Percentiles rank a stretch among this genome's conserved stretches.
phyloP scores from a whole-genome alignment of 1,140 invertebrate genomes.

The Phenacoccus solenopsis region DNA sequence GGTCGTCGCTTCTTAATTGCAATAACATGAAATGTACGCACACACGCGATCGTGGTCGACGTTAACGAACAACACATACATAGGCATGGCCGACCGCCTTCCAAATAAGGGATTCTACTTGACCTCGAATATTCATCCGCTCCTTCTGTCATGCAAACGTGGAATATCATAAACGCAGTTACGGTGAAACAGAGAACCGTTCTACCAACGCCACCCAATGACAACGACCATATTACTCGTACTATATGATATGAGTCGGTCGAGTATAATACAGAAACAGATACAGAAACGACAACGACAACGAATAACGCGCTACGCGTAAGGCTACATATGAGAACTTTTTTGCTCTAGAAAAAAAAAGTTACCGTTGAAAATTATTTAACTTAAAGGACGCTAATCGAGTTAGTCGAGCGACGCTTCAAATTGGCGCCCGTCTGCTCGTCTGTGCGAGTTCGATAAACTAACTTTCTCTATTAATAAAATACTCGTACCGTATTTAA shows the following conservation, averaged over 20 bases:
- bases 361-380: background rate
- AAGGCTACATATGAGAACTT: background rate
- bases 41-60: background rate
- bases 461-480: too few species aligned
- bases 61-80: background rate
- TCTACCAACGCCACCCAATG: background rate
- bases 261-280: too few species aligned
- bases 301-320: too few species aligned
- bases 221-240: background rate
- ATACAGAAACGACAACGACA: too few species aligned
- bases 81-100: constrained; percentile 6
- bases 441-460: background rate
- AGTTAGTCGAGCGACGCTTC: background rate
- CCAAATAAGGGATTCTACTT: constrained; percentile 16
- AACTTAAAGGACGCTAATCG: background rate
- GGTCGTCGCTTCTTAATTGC: constrained; percentile 8
- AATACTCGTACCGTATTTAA: too few species aligned
- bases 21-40: background rate
- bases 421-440: constrained; percentile 4
- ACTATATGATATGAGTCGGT: background rate
- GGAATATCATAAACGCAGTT: background rate
- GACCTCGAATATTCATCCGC: constrained; percentile 14
- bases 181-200: too few species aligned
- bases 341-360: background rate
- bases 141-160: constrained; percentile 6